Evolutionary conservation across 1,140 invertebrate genomes (phyloP), one percentile per base, ranked within the genome.

Genomic region (Drosophila obscura): DNA sequence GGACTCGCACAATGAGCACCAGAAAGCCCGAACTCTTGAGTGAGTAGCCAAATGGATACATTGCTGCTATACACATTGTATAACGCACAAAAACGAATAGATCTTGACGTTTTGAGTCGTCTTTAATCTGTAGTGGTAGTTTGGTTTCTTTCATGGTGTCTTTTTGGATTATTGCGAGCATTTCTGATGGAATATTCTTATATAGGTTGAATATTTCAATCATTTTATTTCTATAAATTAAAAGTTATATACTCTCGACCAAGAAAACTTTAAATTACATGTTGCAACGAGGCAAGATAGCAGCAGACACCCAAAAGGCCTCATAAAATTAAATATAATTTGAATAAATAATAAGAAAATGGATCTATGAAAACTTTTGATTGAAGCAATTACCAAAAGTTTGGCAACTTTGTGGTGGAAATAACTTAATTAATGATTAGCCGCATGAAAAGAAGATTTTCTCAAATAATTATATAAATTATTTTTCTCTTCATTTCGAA

Each of bases 71-170:
- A 5, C 71, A 68, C 74, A 91, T 74, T 8, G 75, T 81, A 15
- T 50, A 58, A 2, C 90, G 73, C 15, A 91, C 74, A 51, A 90
- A 91, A 5, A 45, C 51, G 5, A 91, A 91, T 0, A 91, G 51
- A 76, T 91, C 90, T 11, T 58, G 64, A 16, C 90, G 85, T 48
- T 63, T 56, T 5, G 43, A 48, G 0, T 57, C 15, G 4, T 65
- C 28, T 1, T 46, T 51, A 4, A 4, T 2, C 5, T 16, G 8
- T n/a, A 39, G 11, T 5, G 35, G 35, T 11, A 0, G 11, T 2
- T 5, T 13, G 11, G 43, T 43, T 6, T 62, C 31, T 24, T 45
- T n/a, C 43, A 51, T 66, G 13, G 15, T 64, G 9, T 2, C 19
- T 51, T 49, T 2, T 4, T 24, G 13, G 45, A 16, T 9, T 5